These are phyloP conservation scores for Stichopus chloronotus DNA, from an alignment of 35 echinoderm and acorn worm species.

Conservation along the genomic window DNA sequence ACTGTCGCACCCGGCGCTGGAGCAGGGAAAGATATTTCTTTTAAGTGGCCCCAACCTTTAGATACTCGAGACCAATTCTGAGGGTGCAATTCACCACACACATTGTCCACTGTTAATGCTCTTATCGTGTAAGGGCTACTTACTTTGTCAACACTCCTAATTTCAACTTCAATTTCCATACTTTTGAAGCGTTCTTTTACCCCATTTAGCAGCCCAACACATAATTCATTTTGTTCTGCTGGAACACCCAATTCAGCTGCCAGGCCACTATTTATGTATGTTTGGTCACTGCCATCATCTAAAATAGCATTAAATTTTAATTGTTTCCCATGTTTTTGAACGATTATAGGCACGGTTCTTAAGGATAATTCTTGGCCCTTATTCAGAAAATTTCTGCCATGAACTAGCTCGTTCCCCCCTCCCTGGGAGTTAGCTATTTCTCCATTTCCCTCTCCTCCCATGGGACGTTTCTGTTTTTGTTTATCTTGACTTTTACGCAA, in stretches of 20 bases:
- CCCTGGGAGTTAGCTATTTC: neutral
- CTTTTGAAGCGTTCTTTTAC: constrained; percentile 27
- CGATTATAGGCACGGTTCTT: neutral
- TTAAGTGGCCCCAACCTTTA: constrained; percentile 55
- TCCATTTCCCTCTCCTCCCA: constrained; percentile 14
- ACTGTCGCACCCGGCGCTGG: neutral
- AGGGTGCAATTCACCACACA: constrained; percentile 30
- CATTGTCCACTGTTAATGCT: constrained; percentile 48
- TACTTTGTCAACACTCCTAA: neutral
- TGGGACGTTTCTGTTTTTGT: constrained; percentile 21
- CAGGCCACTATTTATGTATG: constrained; percentile 41
- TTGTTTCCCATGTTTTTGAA: neutral
- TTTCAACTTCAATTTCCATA: constrained; percentile 12
- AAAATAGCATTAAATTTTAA: constrained; percentile 20
- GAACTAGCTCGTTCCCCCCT: neutral
- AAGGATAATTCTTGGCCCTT: neutral
- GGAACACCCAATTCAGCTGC: constrained; percentile 9
- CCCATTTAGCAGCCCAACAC: constrained; percentile 25
- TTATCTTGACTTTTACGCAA: constrained; percentile 8
- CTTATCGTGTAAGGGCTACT: neutral
- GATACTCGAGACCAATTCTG: constrained; percentile 6
- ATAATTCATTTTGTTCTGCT: neutral
- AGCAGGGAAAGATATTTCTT: constrained; percentile 8
- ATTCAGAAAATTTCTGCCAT: constrained; percentile 4
- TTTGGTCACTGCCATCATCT: constrained; percentile 60